Evolutionary conservation across 2,888 invertebrate genomes (phyloP).

Genomic region (Agrypnus murinus): DNA sequence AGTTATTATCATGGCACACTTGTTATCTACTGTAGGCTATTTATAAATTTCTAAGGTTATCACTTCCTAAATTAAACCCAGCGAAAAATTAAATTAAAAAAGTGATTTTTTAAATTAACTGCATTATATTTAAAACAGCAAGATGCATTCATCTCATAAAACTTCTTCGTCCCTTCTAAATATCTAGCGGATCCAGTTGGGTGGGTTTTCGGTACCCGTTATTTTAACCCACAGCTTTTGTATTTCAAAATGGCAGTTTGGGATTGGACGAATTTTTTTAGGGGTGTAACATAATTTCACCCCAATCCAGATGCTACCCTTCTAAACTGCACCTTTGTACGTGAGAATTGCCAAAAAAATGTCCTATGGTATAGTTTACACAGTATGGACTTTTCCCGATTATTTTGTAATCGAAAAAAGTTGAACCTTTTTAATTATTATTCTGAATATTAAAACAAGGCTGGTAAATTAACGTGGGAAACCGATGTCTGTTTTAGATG

Average conservation of each 20-base stretch:
- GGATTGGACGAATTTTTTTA: conserved; percentile 32
- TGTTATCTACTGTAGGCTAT: too few species aligned
- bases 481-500: too few species aligned
- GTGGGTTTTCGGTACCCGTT: conserved; percentile 21
- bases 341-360: conserved; percentile 32
- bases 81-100: too few species aligned
- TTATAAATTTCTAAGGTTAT: too few species aligned
- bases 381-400: conserved; percentile 2
- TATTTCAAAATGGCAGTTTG: background rate
- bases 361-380: conserved; percentile 6
- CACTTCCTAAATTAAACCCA: too few species aligned
- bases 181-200: conserved; percentile 2
- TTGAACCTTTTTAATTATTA: background rate
- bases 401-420: conserved; percentile 7
- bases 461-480: conserved; percentile 5
- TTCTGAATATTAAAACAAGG: conserved; percentile 5
- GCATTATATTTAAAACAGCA: too few species aligned
- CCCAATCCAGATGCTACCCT: background rate
- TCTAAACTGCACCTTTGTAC: background rate
- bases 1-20: too few species aligned
- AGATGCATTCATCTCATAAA: too few species aligned
- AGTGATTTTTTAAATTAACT: too few species aligned
- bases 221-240: conserved; percentile 25
- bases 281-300: conserved; percentile 24
- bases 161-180: background rate